Percentiles rank a stretch among this genome's conserved stretches.
These are phyloP conservation scores for Hydrozoanthus tunicans DNA, from an alignment of 64 coral and sea anemone genomes.

Conservation along the genomic window DNA sequence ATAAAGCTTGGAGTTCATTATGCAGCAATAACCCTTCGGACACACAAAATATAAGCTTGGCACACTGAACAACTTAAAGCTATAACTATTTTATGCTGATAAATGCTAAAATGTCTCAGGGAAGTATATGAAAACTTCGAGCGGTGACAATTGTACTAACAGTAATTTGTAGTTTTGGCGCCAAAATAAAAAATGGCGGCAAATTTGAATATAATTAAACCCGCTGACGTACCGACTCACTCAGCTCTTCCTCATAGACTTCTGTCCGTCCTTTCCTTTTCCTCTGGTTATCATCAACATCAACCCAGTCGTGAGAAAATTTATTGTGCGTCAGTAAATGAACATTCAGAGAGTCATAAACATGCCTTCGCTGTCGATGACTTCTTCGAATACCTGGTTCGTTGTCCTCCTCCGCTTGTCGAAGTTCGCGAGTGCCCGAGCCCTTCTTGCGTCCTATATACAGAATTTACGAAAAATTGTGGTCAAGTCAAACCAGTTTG, in stretches of 20 bases:
- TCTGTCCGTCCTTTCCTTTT: slow-evolving; percentile 10
- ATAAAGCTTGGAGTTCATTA: too few species aligned
- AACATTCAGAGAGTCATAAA: slow-evolving; percentile 88
- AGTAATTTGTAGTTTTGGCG: slow-evolving; percentile 49
- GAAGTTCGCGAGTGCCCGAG: neutral
- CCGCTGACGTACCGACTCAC: slow-evolving; percentile 56
- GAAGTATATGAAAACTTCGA: neutral
- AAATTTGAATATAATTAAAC: slow-evolving; percentile 79
- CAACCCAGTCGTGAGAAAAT: slow-evolving; percentile 62
- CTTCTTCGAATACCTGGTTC: slow-evolving; percentile 76
- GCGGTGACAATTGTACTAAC: neutral
- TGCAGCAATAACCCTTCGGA: too few species aligned
- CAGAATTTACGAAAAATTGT: neutral
- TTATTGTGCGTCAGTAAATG: slow-evolving; percentile 70
- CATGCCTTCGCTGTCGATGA: slow-evolving; percentile 72
- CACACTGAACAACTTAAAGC: too few species aligned
- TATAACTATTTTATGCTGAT: too few species aligned
- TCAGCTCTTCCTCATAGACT: slow-evolving; percentile 16
- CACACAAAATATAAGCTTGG: too few species aligned
- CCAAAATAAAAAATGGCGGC: slow-evolving; percentile 93
- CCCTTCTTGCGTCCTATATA: slow-evolving; percentile 1
- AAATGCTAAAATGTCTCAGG: neutral
- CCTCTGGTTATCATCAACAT: slow-evolving; percentile 40
- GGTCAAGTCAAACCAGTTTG: neutral
- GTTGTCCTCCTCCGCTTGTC: slow-evolving; percentile 3